Evolutionary conservation across 1,140 invertebrate genomes (phyloP), one percentile per base, ranked within the genome.

Genomic region (Pristionchus pacificus): DNA sequence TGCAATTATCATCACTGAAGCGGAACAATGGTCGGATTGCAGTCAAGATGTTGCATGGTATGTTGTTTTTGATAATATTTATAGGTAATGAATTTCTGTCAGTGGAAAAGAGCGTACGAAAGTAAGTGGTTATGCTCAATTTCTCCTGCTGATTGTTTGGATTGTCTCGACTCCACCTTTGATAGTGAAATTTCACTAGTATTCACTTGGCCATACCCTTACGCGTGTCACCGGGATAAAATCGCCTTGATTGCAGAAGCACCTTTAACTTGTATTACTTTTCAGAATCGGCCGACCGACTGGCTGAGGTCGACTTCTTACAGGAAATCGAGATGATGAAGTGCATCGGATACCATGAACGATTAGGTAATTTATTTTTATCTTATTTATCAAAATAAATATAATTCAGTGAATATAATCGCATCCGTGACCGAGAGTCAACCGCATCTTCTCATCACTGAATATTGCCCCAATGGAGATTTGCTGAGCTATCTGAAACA

Each of bases 311-410:
- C 19, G 59, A 27, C 55, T 64, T 30, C n/a, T 60, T 60, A 32
- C 38, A 77, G 71, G 78, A 79, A 70, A 79, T 79, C 28, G 73
- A 74, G 66, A 80, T 80, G 62, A 79, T 79, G 78, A n/a, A n/a
- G n/a, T n/a, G n/a, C n/a, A n/a, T n/a, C n/a, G n/a, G n/a, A n/a
- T n/a, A n/a, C n/a, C n/a, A 79, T 80, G 61, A n/a, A n/a, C n/a
- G n/a, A n/a, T n/a, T n/a, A n/a, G n/a, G n/a, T n/a, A n/a, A n/a
- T n/a, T n/a, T n/a, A n/a, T n/a, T n/a, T n/a, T n/a, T n/a, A n/a
- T n/a, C n/a, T n/a, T n/a, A n/a, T n/a, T n/a, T n/a, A 76, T 66
- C n/a, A 68, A 73, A 27, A 66, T 69, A 19, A 78, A 76, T 63
- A 75, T 80, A 66, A 72, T 63, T 2, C 78, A 80, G 78, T 79